Evolutionary conservation across 2,888 invertebrate genomes (phyloP).

Genomic region (Nomada ferruginata): DNA sequence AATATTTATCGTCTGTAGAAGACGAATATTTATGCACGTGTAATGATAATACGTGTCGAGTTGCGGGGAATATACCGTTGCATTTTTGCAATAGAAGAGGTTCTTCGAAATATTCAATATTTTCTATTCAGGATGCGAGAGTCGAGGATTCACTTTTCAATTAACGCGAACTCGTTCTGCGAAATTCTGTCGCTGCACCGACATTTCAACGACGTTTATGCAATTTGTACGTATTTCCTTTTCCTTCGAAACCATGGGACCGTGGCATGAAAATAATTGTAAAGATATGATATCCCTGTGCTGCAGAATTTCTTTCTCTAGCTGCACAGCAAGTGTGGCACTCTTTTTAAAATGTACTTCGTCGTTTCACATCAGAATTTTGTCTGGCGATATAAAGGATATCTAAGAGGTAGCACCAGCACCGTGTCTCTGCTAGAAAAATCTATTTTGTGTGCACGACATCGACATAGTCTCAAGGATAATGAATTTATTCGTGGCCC

Average conservation of each 20-base stretch:
- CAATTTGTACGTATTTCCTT: neutral
- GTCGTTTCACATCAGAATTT: neutral
- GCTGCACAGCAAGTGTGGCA: neutral
- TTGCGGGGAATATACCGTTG: no score
- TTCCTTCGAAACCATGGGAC: no score
- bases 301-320: no score
- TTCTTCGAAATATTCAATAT: no score
- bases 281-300: no score
- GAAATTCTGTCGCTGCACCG: neutral
- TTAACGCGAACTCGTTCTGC: neutral
- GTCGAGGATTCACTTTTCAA: constrained; percentile 10
- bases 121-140: no score
- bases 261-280: no score
- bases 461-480: neutral
- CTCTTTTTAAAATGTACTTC: neutral
- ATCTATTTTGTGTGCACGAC: constrained; percentile 28
- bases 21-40: no score
- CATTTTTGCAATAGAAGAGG: no score
- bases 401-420: neutral
- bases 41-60: no score
- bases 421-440: neutral
- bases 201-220: neutral
- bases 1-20: neutral
- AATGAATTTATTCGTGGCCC: constrained; percentile 39
- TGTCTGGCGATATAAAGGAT: neutral